Base-by-base conservation (phyloP, 2,888 invertebrate species). In the Erebia aethiops region DNA sequence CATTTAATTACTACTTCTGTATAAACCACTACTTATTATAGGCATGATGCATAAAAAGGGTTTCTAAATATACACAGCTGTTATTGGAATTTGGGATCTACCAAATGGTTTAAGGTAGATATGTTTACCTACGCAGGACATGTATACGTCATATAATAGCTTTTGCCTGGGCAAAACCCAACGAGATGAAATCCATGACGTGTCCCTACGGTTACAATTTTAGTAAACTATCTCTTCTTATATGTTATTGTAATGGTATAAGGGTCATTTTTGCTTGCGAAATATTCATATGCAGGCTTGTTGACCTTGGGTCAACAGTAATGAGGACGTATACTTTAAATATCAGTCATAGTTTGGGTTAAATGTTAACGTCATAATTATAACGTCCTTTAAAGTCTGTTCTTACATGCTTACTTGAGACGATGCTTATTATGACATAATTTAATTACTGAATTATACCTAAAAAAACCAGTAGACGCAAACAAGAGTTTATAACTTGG, bases 121-220 rank as follows among this genome's bases (percentile, higher is more conserved):
- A 14, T n/a, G n/a, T 49, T 26, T 69, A 63, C n/a, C 18, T 16
- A 18, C 16, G 54, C 69, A 56, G 56, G 62, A 62, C 54, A 56
- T 51, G 43, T 1, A 61, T 16, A 70, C 70, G 70, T 64, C 58
- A 69, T 52, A n/a, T 26, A 3, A 41, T 13, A 65, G 41, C 21
- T 41, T 69, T 66, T 66, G 52, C 5, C 18, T 16, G 54, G 73
- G 73, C 61, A 69, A 73, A 73, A 66, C 71, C 73, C 71, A 57
- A 21, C 60, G 43, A 63, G 54, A 72, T 69, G 66, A 66, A 26
- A 71, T 41, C 14, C 56, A 56, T 71, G 69, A 69, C 57, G 66
- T 71, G 57, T 71, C 64, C 41, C 46, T 52, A 54, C 57, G 41
- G 26, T 60, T 57, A 57, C 69, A n/a, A n/a, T n/a, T n/a, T n/a